phyloP scores from a whole-genome alignment of 2,888 invertebrate species.

The Megalurothrips usitatus region DNA sequence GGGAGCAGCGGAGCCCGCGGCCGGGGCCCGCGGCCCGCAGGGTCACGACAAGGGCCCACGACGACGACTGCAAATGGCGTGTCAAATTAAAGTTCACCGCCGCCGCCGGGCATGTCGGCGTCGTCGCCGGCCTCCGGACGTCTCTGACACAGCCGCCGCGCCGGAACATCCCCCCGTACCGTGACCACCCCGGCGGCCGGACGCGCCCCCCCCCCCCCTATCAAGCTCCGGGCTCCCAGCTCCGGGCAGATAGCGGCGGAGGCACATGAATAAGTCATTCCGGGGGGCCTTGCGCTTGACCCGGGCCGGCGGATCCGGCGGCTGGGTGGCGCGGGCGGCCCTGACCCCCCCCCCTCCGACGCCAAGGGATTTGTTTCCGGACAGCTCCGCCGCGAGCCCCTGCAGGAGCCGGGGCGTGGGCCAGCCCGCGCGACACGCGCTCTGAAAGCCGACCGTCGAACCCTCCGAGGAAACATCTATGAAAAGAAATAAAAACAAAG shows the following conservation, averaged over 20 bases:
- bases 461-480: no score
- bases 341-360: not conserved
- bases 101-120: no score
- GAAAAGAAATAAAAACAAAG: no score
- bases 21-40: not conserved
- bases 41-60: no score
- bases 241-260: not conserved
- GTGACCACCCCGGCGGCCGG: not conserved
- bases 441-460: no score
- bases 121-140: no score
- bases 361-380: no score
- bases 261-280: conserved; percentile 1
- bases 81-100: not conserved
- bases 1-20: not conserved
- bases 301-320: not conserved
- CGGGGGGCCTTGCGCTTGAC: not conserved
- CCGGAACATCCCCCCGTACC: not conserved
- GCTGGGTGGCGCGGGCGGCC: not conserved
- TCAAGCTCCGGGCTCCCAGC: not conserved
- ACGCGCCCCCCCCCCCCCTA: not conserved
- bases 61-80: not conserved
- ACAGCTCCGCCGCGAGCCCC: no score
- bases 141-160: no score
- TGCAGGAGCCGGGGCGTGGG: no score
- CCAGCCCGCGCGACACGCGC: no score